Conservation (phyloP, 1,140 invertebrate species). For the Nasonia vitripennis region DNA sequence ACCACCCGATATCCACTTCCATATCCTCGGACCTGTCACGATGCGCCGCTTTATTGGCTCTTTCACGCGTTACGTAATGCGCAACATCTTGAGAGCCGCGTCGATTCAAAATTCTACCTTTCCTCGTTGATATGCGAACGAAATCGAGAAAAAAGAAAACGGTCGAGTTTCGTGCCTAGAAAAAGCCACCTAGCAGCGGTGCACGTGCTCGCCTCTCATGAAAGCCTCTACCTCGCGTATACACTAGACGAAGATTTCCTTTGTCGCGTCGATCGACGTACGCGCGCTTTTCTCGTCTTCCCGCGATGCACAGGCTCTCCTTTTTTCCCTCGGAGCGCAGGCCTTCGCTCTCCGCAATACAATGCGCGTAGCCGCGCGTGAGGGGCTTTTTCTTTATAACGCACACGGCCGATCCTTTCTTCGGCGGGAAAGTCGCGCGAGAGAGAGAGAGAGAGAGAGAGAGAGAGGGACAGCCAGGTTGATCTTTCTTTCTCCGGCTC, state of each 20-base stretch:
- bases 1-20: background rate
- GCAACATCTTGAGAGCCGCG: too few relatives aligned
- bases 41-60: background rate
- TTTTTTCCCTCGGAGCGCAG: background rate
- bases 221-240: too few relatives aligned
- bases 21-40: background rate
- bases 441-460: background rate
- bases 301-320: background rate
- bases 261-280: slow-evolving; percentile 10
- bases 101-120: too few relatives aligned
- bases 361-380: background rate
- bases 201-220: too few relatives aligned
- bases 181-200: too few relatives aligned
- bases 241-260: slow-evolving; percentile 9
- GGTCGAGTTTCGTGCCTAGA: too few relatives aligned
- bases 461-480: background rate
- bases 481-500: background rate
- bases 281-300: background rate
- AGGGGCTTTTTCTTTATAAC: background rate
- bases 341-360: background rate
- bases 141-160: too few relatives aligned
- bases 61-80: background rate
- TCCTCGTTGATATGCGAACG: too few relatives aligned
- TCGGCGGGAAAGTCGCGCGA: background rate
- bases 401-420: background rate